Evolutionary conservation across 1,140 invertebrate species (phyloP), one percentile per base, ranked within the genome.

Genomic region (Leptestheria dahalacensis): DNA sequence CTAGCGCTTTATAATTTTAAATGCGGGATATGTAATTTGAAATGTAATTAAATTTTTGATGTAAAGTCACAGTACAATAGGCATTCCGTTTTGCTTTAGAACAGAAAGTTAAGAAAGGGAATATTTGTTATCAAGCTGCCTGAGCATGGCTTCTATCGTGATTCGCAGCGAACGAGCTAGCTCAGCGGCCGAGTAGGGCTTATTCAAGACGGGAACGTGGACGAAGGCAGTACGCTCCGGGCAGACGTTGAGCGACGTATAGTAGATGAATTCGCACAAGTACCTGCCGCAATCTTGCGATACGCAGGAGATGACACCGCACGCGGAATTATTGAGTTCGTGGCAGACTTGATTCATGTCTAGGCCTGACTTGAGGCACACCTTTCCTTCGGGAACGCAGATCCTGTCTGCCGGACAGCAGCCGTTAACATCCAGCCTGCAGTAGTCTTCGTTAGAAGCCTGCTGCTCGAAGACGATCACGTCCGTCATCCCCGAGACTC

Each of bases 191-290:
- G 33, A 41, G 33, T 71, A 74, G 2, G 70, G 70, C 52, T 68
- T 65, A 54, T 72, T 65, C 18, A 77, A 61, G 15, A 72, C 71
- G 28, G 77, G 77, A 18, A 78, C 74, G 63, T 78, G 76, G 46
- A 78, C 73, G 64, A 78, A 78, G 2, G 74, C 74, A n/a, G 73
- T 68, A 20, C 70, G 64, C 18, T 63, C 64, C 49, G 62, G 64
- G 63, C 75, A 68, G 29, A 74, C 69, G 60, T 68, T 65, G 50
- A 78, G 65, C 25, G 75, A 77, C 28, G 67, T 65, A 65, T 72
- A 78, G 66, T 72, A 78, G 29, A 71, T 74, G 64, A 74, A 78
- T 61, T 77, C 76, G 67, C 77, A 78, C 9, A 78, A 66, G 63
- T 76, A 78, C 60, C 74, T 74, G 57, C 58, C 73, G 50, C 72